Evolutionary conservation across 2,888 invertebrate genomes (phyloP).

Genomic region (Netelia fuscicornis): DNA sequence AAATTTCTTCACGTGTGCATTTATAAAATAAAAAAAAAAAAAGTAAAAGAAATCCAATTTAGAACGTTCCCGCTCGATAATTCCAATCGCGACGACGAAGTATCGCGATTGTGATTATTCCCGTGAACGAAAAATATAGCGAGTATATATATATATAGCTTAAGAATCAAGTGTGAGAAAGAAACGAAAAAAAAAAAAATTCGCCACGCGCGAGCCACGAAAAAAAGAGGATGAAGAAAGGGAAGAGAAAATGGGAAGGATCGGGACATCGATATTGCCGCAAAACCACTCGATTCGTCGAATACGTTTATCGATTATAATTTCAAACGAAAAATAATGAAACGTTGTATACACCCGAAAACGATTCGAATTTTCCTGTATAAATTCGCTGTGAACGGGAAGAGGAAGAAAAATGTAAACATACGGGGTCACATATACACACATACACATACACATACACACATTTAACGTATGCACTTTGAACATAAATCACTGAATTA

Average conservation of each 20-base stretch:
- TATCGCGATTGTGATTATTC: not conserved
- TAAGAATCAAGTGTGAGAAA: constrained; percentile 13
- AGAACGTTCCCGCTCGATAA: not conserved
- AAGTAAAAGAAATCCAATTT: not conserved
- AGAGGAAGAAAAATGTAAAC: constrained; percentile 14
- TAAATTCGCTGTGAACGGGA: constrained; percentile 63
- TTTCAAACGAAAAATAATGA: constrained; percentile 62
- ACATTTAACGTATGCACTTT: constrained; percentile 2
- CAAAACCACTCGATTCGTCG: constrained; percentile 51
- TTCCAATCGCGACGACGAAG: not conserved
- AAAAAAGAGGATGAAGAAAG: not conserved
- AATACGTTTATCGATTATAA: constrained; percentile 59
- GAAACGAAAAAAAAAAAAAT: constrained; percentile 22
- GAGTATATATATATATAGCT: not conserved
- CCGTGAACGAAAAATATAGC: constrained; percentile 13
- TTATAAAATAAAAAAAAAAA: constrained; percentile 6
- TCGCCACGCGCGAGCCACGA: constrained; percentile 66
- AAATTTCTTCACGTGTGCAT: constrained; percentile 21
- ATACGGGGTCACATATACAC: not conserved
- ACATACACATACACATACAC: constrained; percentile 1
- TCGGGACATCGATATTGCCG: constrained; percentile 62
- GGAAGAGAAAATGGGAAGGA: constrained; percentile 52
- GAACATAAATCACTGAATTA: constrained; percentile 12
- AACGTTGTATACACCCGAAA: constrained; percentile 12
- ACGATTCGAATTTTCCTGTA: constrained; percentile 71